Conservation (phyloP, 2,888 invertebrate genomes). For the Erebia ligea region DNA sequence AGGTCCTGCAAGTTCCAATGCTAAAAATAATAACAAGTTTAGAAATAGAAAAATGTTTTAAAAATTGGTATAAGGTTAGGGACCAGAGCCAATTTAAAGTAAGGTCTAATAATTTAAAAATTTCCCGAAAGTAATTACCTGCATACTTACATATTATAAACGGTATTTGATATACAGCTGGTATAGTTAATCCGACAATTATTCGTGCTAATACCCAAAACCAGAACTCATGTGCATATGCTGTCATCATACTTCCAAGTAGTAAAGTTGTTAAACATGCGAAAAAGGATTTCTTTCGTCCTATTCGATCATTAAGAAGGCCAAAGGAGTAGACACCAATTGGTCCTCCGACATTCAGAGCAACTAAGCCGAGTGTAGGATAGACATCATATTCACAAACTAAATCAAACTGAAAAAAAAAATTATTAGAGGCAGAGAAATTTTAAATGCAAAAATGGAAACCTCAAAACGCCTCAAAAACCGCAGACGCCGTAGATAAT, state of each 20-base stretch:
- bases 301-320: constrained; percentile 92
- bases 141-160: constrained; percentile 95
- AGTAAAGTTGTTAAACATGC: constrained; percentile 92
- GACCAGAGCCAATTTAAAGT: too few relatives aligned
- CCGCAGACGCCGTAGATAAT: background rate
- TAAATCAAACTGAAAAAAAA: constrained; percentile 89
- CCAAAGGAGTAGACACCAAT: constrained; percentile 95
- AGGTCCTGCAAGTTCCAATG: constrained; percentile 95
- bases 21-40: constrained; percentile 75
- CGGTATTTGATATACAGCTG: constrained; percentile 96
- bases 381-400: constrained; percentile 94
- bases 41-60: background rate
- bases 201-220: constrained; percentile 91
- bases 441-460: background rate
- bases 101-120: too few relatives aligned
- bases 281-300: constrained; percentile 93
- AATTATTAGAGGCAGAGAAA: background rate
- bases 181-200: constrained; percentile 95
- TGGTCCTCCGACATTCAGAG: constrained; percentile 94
- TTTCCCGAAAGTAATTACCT: background rate
- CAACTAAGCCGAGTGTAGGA: constrained; percentile 93
- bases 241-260: constrained; percentile 90
- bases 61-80: background rate
- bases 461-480: background rate
- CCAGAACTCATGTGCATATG: constrained; percentile 90